A percentile compares a stretch with the other conserved stretches of the same genome.
These are phyloP conservation scores for Dipodomys spectabilis DNA, from an alignment of 2,113 vertebrate species.

Conservation along the genomic window DNA sequence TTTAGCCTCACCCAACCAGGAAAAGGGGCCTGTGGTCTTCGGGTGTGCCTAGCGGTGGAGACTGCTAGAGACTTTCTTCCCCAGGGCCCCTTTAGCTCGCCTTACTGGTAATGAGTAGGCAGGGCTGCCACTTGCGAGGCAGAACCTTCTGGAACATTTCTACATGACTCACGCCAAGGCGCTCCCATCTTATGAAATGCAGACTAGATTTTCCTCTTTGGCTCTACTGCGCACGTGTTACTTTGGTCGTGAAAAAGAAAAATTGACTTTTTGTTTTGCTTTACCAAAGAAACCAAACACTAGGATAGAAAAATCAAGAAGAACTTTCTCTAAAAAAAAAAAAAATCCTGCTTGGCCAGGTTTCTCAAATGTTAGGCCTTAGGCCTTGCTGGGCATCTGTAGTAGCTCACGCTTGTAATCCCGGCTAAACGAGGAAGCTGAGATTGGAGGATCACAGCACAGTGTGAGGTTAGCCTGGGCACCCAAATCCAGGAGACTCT, in stretches of 20 bases:
- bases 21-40: not conserved
- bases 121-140: not conserved
- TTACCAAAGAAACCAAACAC: not conserved
- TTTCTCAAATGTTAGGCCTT: not conserved
- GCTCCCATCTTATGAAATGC: conserved; percentile 41
- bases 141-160: not conserved
- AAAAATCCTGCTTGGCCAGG: not conserved
- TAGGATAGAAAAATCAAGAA: not conserved
- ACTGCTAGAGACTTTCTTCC: not conserved
- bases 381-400: too few species aligned
- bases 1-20: too few species aligned
- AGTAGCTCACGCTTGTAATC: too few species aligned
- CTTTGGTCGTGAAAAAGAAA: not conserved
- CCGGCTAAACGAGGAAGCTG: too few species aligned
- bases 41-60: rapidly evolving
- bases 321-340: not conserved
- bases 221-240: conserved; percentile 14
- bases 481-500: too few species aligned
- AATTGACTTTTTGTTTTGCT: too few species aligned
- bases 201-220: conserved; percentile 23
- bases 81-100: not conserved
- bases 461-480: too few species aligned
- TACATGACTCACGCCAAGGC: not conserved
- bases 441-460: too few species aligned
- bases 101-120: too few species aligned